These are phyloP conservation scores for Sebastes schlegelii DNA, from an alignment of 2,113 vertebrate genomes.

Conservation along the genomic window DNA sequence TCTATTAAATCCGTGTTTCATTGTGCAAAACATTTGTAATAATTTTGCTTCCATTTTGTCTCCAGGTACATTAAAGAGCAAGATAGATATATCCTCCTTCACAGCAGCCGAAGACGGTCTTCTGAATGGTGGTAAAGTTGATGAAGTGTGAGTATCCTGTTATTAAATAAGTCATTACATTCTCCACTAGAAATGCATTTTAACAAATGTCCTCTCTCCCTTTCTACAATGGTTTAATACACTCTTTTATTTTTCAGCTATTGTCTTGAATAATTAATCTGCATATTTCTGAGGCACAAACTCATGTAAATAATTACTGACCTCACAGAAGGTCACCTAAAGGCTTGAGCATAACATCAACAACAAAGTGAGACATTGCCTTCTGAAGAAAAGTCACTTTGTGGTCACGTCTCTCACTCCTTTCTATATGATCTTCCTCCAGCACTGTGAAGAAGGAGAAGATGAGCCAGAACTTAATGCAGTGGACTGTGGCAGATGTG, in stretches of 20 bases:
- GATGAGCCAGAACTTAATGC: constrained; percentile 85
- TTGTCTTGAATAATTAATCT: not conserved
- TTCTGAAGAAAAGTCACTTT: not conserved
- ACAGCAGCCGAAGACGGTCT: constrained; percentile 60
- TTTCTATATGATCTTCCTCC: constrained; percentile 16
- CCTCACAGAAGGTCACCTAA: not conserved
- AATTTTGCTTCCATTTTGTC: constrained; percentile 6
- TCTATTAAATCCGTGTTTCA: not conserved
- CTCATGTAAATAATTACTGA: not conserved
- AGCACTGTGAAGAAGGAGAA: constrained; percentile 87
- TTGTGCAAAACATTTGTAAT: not conserved
- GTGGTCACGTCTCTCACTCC: constrained; percentile 3
- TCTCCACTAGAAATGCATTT: not conserved
- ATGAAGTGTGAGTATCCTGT: constrained; percentile 77
- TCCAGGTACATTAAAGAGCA: constrained; percentile 74
- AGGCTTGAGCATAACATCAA: not conserved
- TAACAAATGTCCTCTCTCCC: not conserved
- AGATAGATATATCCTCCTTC: constrained; percentile 60
- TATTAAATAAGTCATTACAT: not conserved
- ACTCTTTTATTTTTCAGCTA: not conserved
- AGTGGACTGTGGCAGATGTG: constrained; percentile 91
- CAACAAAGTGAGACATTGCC: not conserved
- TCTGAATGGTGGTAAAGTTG: constrained; percentile 70
- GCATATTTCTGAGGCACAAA: not conserved
- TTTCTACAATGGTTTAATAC: not conserved